Evolutionary conservation across 2,888 invertebrate genomes (phyloP).

Genomic region (Darwinula stevensoni): DNA sequence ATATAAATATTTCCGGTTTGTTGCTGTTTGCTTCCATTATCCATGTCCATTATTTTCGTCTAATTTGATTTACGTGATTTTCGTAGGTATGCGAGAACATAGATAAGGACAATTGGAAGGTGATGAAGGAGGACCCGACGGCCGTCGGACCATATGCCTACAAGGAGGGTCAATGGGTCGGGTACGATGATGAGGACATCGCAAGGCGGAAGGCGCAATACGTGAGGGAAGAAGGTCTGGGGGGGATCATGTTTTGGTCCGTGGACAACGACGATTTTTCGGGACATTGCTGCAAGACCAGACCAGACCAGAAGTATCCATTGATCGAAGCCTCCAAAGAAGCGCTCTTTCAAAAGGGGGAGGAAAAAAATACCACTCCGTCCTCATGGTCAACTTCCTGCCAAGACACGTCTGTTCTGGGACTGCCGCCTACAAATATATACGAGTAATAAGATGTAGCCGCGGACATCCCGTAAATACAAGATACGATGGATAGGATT

Average conservation of each 20-base stretch:
- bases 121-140: conserved; percentile 43
- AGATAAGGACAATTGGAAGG: conserved; percentile 43
- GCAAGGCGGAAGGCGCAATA: conserved; percentile 40
- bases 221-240: conserved; percentile 49
- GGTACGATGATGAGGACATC: conserved; percentile 61
- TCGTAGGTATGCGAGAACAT: conserved; percentile 58
- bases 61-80: no score
- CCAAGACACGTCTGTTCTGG: no score
- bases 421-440: no score
- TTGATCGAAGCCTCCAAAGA: conserved; percentile 71
- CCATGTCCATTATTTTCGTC: no score
- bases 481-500: no score
- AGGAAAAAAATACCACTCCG: no score
- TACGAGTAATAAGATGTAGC: no score
- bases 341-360: no score
- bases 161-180: conserved; percentile 69
- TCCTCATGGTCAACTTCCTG: no score
- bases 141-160: conserved; percentile 73
- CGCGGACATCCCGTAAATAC: no score
- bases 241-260: conserved; percentile 79
- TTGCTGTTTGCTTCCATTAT: no score
- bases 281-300: conserved; percentile 43
- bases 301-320: conserved; percentile 57
- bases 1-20: no score
- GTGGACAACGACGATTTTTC: conserved; percentile 84